Base-by-base conservation (phyloP, 1,140 invertebrate species). In the Drosophila albomicans region DNA sequence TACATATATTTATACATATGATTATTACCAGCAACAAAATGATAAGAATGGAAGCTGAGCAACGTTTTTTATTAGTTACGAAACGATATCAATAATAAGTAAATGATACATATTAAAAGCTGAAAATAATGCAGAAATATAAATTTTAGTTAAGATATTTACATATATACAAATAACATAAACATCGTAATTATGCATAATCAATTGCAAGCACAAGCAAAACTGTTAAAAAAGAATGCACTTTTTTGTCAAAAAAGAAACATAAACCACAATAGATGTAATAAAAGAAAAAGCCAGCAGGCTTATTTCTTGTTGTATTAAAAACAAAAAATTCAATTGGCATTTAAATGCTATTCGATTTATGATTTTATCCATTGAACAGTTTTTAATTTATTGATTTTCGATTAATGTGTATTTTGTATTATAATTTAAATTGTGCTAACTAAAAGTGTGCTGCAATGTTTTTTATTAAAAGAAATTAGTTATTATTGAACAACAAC, bases 51-150 rank as follows among this genome's bases (percentile, higher is more conserved):
- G 51, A 74, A 68, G 65, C 69, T 52, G 64, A 73, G 72, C 32
- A 85, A 61, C 51, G 63, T 71, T 78, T 81, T 84, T 80, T 69
- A 88, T 71, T 78, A 88, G 69, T 80, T 88, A 80, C 73, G 48
- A 67, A 70, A 74, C 67, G 59, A 69, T 87, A 87, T 87, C 75
- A 73, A 86, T 41, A 70, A 52, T 81, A 78, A 70, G 72, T 77
- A 66, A 87, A 70, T 48, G 66, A 88, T 68, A 87, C 80, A 88
- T 80, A 87, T 87, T 88, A 75, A 87, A 88, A 75, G 84, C 84
- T 87, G 85, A 86, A 88, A 88, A 68, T 73, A 87, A 88, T 87
- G 80, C 84, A 89, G 85, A 87, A 87, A 84, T 86, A 69, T 84
- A 79, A 77, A 65, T 8, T 38, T 49, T 88, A 81, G 75, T 72